These are phyloP conservation scores for Carterocephalus palaemon DNA, from an alignment of 2,888 invertebrate genomes.

Conservation along the genomic window DNA sequence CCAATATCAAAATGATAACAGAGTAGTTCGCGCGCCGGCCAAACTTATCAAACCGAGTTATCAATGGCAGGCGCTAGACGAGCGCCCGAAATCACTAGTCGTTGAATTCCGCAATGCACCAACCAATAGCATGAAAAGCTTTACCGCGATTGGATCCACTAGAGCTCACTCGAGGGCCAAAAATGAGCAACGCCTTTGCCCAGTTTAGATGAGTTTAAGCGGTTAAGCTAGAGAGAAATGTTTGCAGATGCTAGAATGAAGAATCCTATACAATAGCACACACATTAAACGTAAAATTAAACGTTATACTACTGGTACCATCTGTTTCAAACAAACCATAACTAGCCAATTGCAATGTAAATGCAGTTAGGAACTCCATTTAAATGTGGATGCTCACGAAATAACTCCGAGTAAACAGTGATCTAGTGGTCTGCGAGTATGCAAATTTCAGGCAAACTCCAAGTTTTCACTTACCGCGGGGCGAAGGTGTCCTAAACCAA, in stretches of 20 bases:
- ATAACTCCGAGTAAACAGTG: constrained; percentile 11
- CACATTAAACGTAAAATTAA: too few relatives aligned
- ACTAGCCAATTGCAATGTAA: not conserved
- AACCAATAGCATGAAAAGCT: constrained; percentile 15
- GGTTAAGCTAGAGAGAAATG: not conserved
- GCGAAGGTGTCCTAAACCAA: constrained; percentile 18
- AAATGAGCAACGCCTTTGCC: constrained; percentile 15
- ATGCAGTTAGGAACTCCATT: not conserved
- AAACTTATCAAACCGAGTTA: constrained; percentile 27
- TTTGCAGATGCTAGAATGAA: too few relatives aligned
- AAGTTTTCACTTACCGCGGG: constrained; percentile 16
- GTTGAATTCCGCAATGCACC: constrained; percentile 21
- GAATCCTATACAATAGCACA: too few relatives aligned
- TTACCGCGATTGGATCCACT: constrained; percentile 8
- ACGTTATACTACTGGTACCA: not conserved
- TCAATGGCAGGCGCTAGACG: constrained; percentile 20
- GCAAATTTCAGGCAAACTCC: constrained; percentile 22
- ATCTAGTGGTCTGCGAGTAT: constrained; percentile 1
- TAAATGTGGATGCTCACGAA: constrained; percentile 8
- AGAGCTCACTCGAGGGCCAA: constrained; percentile 7
- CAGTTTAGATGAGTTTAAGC: constrained; percentile 6
- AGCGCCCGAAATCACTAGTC: constrained; percentile 12
- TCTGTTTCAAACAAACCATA: not conserved
- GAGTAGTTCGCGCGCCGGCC: constrained; percentile 13
- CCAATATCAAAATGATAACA: constrained; percentile 25